A percentile compares a stretch with the other conserved stretches of the same genome.
Conservation (phyloP, 2,113 vertebrate genomes). For the Chlorodrepanis virens region DNA sequence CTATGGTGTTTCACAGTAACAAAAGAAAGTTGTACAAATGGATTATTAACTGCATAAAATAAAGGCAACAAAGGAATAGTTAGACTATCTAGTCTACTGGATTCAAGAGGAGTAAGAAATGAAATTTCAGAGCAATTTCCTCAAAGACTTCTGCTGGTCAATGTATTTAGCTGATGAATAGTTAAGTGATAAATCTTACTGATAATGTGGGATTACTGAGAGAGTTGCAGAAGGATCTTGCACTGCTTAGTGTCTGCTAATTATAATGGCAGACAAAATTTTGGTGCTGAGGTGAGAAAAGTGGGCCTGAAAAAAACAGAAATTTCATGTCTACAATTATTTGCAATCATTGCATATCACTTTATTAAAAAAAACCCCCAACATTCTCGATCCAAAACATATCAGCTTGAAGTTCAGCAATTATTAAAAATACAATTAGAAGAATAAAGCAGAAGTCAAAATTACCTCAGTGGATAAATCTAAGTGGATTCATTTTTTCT, state of each 20-base stretch:
- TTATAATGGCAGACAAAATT: background rate
- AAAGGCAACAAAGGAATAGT: background rate
- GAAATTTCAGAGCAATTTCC: background rate
- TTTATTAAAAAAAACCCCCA: background rate
- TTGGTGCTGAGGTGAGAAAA: background rate
- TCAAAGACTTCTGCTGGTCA: background rate
- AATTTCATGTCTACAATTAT: background rate
- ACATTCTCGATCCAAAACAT: background rate
- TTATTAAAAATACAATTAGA: background rate
- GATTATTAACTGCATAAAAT: background rate
- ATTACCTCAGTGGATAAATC: background rate
- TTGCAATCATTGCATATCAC: background rate
- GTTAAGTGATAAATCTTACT: background rate
- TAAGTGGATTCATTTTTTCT: background rate
- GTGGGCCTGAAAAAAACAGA: background rate
- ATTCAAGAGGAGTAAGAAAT: background rate
- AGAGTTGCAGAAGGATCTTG: background rate
- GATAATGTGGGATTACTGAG: background rate
- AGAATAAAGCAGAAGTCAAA: background rate
- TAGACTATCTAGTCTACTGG: background rate
- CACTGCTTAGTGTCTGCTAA: background rate
- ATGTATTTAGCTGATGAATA: background rate
- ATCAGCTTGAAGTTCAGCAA: background rate
- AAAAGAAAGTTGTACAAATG: background rate
- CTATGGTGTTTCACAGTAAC: background rate